Evolutionary conservation across 2,888 invertebrate genomes (phyloP), one percentile per base, ranked within the genome.

Genomic region (Aporophyla nigra): DNA sequence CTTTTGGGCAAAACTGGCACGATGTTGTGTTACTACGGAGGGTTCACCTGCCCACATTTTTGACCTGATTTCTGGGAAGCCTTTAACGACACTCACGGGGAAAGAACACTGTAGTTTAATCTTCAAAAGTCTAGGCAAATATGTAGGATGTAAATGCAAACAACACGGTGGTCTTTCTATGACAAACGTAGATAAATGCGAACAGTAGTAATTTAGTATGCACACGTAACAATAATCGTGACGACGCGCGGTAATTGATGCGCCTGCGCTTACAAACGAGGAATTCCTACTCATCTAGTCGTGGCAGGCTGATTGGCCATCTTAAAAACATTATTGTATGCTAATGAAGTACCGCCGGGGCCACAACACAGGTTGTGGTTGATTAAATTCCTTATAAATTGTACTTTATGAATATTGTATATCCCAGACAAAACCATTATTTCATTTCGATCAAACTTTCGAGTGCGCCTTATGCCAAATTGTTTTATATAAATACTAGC

Each of bases 211-310:
- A 69, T 49, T 84, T 72, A 74, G 70, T 76, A 83, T 68, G 71
- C 65, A 82, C 78, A 74, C 70, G 83, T 84, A 75, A 71, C 69
- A 71, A 56, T 83, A 74, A 78, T 85, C 78, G 78, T 89, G 88
- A 85, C 77, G 27, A 62, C 43, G 51, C 40, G 63, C 14, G 71
- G 71, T 86, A 85, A 86, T 86, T 78, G 80, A 83, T 85, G 81
- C 65, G 73, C 72, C 71, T 80, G 83, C 80, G 78, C 70, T 78
- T 68, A 79, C 71, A 86, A 92, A 89, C 87, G 88, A 91, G 90
- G 88, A 92, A 90, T 91, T 92, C 92, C 91, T 92, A 87, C 84
- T 92, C 91, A 90, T 63, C 65, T 76, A 79, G 67, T 70, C 78
- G 78, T 84, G 75, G 65, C 80, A 82, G 78, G 76, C 74, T 79